Evolutionary conservation across 64 coral and sea anemone species (phyloP), one percentile per base, ranked within the genome.

Genomic region (Astreopora myriophthalma): DNA sequence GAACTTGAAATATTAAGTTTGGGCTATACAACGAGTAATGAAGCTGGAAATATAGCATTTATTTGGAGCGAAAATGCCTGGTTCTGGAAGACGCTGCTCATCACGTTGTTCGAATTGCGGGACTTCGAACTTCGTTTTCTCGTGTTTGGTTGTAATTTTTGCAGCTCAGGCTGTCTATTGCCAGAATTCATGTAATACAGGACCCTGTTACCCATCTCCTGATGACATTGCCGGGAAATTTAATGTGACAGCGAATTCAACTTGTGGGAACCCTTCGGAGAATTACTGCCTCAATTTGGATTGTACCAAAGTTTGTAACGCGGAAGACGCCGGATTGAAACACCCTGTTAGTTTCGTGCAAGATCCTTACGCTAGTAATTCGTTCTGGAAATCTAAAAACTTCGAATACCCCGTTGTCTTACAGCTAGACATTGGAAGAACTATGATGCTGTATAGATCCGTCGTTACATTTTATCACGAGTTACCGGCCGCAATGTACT

Each of bases 341-440:
- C 90, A 92, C 39, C 80, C 90, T 39, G 13, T 60, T 0, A 75
- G 8, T 20, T 76, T 32, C 34, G 79, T 92, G 8, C 85, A 86
- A 28, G 90, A 92, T 76, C 12, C 27, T 22, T 63, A 74, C 29
- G 8, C 1, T 1, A 14, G 3, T 22, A 8, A 42, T 32, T 76
- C 80, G 28, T 92, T 92, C 60, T 92, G 90, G 90, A 92, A 92
- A 65, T 85, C 90, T 27, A 73, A 46, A 76, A 92, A 92, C 37
- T 71, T 44, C 6, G 80, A 92, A 8, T 58, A 27, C 19, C 90
- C 90, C n/a, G 90, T 92, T 22, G n/a, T 75, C 74, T 66, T 86
- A 61, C 69, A 92, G 35, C 71, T 86, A 9, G 82, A 86, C 16
- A 75, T 92, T 68, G 55, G 52, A 26, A 57, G 67, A 40, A 73